Evolutionary conservation across 2,113 vertebrate genomes (phyloP), one percentile per base, ranked within the genome.

Genomic region (Lagopus muta): DNA sequence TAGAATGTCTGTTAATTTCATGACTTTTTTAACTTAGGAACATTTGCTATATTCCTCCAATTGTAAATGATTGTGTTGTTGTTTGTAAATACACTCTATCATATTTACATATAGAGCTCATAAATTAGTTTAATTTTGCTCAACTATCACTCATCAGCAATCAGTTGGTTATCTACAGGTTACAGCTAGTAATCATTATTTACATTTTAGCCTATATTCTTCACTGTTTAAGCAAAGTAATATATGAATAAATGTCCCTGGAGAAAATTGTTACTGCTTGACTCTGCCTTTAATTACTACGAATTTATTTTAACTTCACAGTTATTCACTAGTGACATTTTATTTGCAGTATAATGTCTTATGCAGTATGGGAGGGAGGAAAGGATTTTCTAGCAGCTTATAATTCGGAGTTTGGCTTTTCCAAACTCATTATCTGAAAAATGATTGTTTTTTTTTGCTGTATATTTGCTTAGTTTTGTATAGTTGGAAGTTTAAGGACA

Each of bases 231-330:
- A 69, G 70, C 64, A 82, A 76, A 64, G 9, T 34, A 61, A 4
- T 76, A 69, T 84, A 88, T 89, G 86, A 93, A 8, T 82, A 79
- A 82, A 12, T 76, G 19, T 92, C 81, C 66, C 89, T 58, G 45
- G 27, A 87, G 81, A 48, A 58, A 71, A 76, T 65, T n/a, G 55
- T 82, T 32, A 43, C 67, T 90, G 65, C 40, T 84, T 25, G 73
- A 55, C n/a, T 93, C 77, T 96, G 66, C 25, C 77, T 88, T 94
- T 92, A 94, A 94, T 95, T 94, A 75, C 32, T 75, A 32, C 66
- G 75, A 43, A 85, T 79, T 85, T 50, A 15, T 50, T 92, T 88
- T 88, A 86, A 74, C 70, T 92, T 82, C 36, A 92, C 78, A 90
- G 21, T 95, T 95, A 60, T 86, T 96, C 83, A 93, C 67, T 70